phyloP scores from a whole-genome alignment of 1,140 invertebrate species.

The Saxidomus purpurata region DNA sequence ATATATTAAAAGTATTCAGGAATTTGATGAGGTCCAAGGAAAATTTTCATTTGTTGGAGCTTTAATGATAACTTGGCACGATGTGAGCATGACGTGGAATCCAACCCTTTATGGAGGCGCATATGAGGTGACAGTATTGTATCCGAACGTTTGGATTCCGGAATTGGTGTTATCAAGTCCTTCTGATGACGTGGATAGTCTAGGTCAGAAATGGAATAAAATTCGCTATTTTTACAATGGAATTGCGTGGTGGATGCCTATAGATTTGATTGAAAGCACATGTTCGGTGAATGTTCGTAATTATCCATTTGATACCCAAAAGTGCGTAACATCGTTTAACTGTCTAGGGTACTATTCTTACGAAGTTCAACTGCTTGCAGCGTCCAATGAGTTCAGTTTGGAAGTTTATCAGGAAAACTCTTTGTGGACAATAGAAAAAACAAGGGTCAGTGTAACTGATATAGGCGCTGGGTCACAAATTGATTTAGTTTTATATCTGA shows the following conservation, averaged over 20 bases:
- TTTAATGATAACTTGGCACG: slow-evolving; percentile 7
- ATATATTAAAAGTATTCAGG: slow-evolving; percentile 9
- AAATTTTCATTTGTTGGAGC: slow-evolving; percentile 40
- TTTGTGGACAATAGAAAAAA: background rate
- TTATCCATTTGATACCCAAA: slow-evolving; percentile 98
- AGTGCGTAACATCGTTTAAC: slow-evolving; percentile 99
- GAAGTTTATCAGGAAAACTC: background rate
- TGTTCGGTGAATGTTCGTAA: slow-evolving; percentile 99
- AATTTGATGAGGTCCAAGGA: slow-evolving; percentile 43
- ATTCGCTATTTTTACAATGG: slow-evolving; percentile 22
- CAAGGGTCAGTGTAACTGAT: background rate
- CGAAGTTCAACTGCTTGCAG: slow-evolving; percentile 17
- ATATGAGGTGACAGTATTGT: background rate
- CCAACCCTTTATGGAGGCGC: background rate
- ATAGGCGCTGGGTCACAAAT: background rate
- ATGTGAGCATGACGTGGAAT: slow-evolving; percentile 33
- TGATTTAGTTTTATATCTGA: background rate
- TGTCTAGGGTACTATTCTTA: slow-evolving; percentile 91
- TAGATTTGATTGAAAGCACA: slow-evolving; percentile 89
- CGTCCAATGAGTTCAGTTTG: background rate
- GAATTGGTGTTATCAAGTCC: slow-evolving; percentile 32
- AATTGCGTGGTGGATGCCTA: slow-evolving; percentile 12
- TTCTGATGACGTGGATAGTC: background rate
- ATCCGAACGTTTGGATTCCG: slow-evolving; percentile 33
- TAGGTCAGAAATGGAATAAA: slow-evolving; percentile 41